A percentile compares a stretch with the other conserved stretches of the same genome.
phyloP scores from a whole-genome alignment of 1,140 invertebrate species.

The Diabrotica virgifera region DNA sequence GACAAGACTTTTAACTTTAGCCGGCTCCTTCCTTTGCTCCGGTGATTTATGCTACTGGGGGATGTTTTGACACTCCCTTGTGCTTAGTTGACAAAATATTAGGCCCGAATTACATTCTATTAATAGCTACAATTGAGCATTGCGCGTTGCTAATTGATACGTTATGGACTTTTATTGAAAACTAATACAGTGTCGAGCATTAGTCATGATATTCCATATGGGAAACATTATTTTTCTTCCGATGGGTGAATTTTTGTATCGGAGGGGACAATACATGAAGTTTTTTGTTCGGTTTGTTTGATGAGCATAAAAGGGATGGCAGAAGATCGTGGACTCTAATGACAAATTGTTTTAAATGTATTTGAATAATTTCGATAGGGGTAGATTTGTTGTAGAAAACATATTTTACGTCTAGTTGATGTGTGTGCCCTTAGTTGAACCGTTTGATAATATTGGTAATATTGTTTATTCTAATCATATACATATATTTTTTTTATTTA shows the following conservation, averaged over 20 bases:
- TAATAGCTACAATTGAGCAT: conserved; percentile 35
- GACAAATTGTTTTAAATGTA: background rate
- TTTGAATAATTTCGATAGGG: too few species aligned
- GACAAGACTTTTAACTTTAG: conserved; percentile 23
- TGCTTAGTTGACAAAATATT: conserved; percentile 38
- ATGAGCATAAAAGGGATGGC: conserved; percentile 11
- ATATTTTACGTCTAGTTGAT: too few species aligned
- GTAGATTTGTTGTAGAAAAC: too few species aligned
- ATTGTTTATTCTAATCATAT: too few species aligned
- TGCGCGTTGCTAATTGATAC: conserved; percentile 36
- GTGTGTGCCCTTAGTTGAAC: too few species aligned
- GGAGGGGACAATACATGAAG: conserved; percentile 8
- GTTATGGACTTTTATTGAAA: conserved; percentile 29
- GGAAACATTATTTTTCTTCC: conserved; percentile 19
- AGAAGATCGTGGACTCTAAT: background rate
- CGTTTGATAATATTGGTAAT: too few species aligned
- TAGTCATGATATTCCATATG: conserved; percentile 20
- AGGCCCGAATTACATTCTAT: conserved; percentile 31
- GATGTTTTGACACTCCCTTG: conserved; percentile 32
- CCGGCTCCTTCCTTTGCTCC: conserved; percentile 2
- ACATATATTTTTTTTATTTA: too few species aligned
- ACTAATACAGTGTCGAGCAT: conserved; percentile 16
- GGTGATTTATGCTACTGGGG: conserved; percentile 21
- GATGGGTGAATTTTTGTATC: conserved; percentile 12
- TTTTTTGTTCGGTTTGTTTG: conserved; percentile 1